Percentiles rank a stretch among this genome's conserved stretches.
Conservation (phyloP, 2,888 invertebrate genomes). For the Ommatoiulus sabulosus region DNA sequence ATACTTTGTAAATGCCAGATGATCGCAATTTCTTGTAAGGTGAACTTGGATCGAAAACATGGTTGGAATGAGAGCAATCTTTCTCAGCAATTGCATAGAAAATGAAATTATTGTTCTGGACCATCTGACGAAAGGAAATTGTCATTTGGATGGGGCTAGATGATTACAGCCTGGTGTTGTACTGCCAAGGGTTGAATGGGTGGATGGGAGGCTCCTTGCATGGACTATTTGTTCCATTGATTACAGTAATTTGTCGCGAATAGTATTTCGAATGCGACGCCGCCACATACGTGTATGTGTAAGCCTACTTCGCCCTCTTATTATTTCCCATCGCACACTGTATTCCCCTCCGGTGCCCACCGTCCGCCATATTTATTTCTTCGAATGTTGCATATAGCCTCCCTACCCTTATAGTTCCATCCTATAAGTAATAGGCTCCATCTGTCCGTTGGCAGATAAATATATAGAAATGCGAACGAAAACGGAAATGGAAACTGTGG, state of each 20-base stretch:
- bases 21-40: too few relatives aligned
- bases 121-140: not conserved
- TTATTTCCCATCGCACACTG: constrained; percentile 21
- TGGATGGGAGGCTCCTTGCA: not conserved
- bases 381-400: not conserved
- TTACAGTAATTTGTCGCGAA: constrained; percentile 41
- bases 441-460: constrained; percentile 41
- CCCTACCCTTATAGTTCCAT: not conserved
- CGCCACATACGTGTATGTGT: not conserved
- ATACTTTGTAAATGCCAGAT: too few relatives aligned
- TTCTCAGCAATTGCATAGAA: not conserved
- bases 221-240: constrained; percentile 32
- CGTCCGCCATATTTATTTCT: constrained; percentile 32
- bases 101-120: not conserved
- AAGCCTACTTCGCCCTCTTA: not conserved
- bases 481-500: constrained; percentile 46
- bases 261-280: constrained; percentile 25
- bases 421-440: constrained; percentile 42
- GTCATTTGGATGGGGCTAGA: not conserved
- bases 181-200: not conserved
- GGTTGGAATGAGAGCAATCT: too few relatives aligned
- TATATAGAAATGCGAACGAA: constrained; percentile 31
- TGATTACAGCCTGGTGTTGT: not conserved
- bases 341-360: constrained; percentile 20
- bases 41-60: too few relatives aligned